phyloP scores from a whole-genome alignment of 2,888 invertebrate species.

The Caenorhabditis sp. region DNA sequence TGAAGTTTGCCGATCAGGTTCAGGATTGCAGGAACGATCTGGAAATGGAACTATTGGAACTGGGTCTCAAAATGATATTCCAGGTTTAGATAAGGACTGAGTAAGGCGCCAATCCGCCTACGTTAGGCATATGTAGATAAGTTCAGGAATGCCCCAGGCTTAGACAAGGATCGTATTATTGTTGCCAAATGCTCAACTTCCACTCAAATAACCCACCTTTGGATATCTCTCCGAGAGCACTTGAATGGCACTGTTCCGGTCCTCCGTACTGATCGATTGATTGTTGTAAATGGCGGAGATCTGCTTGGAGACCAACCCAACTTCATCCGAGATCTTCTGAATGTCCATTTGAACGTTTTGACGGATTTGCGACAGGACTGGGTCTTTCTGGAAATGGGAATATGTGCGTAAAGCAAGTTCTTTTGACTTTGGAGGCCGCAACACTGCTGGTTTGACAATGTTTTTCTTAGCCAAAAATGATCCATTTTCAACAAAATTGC shows the following conservation, averaged over 20 bases:
- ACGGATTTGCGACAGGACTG: slow-evolving; percentile 47
- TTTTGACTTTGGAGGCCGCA: too few relatives aligned
- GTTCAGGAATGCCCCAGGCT: too few relatives aligned
- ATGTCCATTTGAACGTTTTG: slow-evolving; percentile 50
- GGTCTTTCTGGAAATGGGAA: slow-evolving; percentile 52
- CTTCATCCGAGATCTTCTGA: slow-evolving; percentile 53
- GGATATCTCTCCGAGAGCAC: slow-evolving; percentile 38
- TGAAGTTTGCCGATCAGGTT: slow-evolving; percentile 56
- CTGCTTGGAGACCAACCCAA: slow-evolving; percentile 38
- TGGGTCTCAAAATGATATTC: background rate
- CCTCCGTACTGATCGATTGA: slow-evolving; percentile 20
- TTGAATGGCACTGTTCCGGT: slow-evolving; percentile 13
- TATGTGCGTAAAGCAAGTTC: too few relatives aligned
- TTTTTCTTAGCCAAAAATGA: too few relatives aligned
- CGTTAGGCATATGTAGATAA: too few relatives aligned
- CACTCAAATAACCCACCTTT: too few relatives aligned
- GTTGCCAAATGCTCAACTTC: too few relatives aligned
- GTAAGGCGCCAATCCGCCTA: too few relatives aligned
- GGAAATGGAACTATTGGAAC: slow-evolving; percentile 20
- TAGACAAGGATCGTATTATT: too few relatives aligned
- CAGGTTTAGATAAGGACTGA: too few relatives aligned
- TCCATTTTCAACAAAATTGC: too few relatives aligned
- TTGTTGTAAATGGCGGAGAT: slow-evolving; percentile 50
- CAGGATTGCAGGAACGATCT: slow-evolving; percentile 55
- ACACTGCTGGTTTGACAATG: too few relatives aligned